phyloP scores from a whole-genome alignment of 2,113 vertebrate species.

The Indicator indicator region DNA sequence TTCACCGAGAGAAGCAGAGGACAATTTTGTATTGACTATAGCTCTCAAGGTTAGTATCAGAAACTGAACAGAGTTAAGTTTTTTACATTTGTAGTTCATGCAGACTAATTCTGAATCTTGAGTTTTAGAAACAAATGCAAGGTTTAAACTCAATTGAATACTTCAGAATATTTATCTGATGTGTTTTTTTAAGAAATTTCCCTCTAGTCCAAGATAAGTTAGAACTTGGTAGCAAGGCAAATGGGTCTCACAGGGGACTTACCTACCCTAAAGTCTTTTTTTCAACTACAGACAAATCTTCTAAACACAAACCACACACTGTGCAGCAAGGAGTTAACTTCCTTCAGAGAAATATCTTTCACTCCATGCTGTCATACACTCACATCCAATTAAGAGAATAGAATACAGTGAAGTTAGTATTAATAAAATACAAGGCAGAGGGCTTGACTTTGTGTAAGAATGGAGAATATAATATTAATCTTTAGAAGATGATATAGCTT shows the following conservation, averaged over 20 bases:
- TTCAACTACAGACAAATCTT: neutral
- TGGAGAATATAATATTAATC: neutral
- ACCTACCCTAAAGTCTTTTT: neutral
- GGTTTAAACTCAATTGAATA: neutral
- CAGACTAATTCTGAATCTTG: neutral
- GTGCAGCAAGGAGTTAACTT: neutral
- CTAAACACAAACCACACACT: neutral
- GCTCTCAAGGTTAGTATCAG: neutral
- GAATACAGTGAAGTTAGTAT: neutral
- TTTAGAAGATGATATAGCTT: neutral
- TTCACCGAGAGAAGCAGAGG: neutral
- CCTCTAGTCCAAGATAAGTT: neutral
- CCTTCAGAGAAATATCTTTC: neutral
- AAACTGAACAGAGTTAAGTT: neutral
- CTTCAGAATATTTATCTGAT: neutral
- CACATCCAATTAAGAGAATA: neutral
- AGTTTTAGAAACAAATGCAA: neutral
- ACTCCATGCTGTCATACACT: no score
- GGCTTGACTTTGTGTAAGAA: neutral
- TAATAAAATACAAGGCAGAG: neutral
- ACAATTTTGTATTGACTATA: neutral
- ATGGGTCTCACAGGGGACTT: neutral
- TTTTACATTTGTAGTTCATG: neutral
- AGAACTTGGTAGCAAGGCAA: neutral
- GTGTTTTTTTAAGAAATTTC: neutral